Base-by-base conservation (phyloP, 2,113 vertebrate genomes). In the Callithrix jacchus region DNA sequence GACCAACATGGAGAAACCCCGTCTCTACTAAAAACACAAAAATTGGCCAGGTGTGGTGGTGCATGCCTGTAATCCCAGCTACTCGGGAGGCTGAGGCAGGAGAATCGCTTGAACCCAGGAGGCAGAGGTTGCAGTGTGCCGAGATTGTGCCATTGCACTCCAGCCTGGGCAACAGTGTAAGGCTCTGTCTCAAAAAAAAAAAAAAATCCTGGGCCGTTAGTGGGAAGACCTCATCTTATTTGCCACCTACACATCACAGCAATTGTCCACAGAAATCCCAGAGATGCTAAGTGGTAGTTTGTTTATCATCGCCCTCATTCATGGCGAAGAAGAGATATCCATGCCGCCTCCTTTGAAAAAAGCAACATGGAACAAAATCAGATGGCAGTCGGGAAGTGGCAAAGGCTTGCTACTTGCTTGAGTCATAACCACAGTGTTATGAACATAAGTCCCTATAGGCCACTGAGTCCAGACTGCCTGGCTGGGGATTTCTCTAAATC, bases 391-490 rank as follows among this genome's bases (percentile, higher is more conserved):
- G 7, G 11, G 4, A 42, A 20, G 12, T 14, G 2, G 23, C 14
- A 86, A 71, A 77, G 35, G 8, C 42, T 32, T 30, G 52, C 27
- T 17, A 45, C 35, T 52, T 17, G 49, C 13, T 5, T 14, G 45
- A 25, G 20, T n/a, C 9, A 6, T 12, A 21, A 47, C 30, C 1
- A 20, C 2, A 7, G 23, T 1, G 1, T 13, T 18, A 37, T 1
- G 6, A 64, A 49, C n/a, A 0, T 11, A 40, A 54, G 14, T 12
- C 27, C 23, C 8, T 8, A 30, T 17, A 1, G 32, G 42, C 35
- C 42, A 7, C 16, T 12, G 5, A 23, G 58, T 58, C 35, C 52
- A n/a, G 0, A 13, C 5, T 6, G 25, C 40, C 61, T 4, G 1
- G 58, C n/a, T n/a, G 6, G 32, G 49, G 25, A 37, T 20, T 85